Evolutionary conservation across 2,888 invertebrate genomes (phyloP), one percentile per base, ranked within the genome.

Genomic region (Laothoe populi): DNA sequence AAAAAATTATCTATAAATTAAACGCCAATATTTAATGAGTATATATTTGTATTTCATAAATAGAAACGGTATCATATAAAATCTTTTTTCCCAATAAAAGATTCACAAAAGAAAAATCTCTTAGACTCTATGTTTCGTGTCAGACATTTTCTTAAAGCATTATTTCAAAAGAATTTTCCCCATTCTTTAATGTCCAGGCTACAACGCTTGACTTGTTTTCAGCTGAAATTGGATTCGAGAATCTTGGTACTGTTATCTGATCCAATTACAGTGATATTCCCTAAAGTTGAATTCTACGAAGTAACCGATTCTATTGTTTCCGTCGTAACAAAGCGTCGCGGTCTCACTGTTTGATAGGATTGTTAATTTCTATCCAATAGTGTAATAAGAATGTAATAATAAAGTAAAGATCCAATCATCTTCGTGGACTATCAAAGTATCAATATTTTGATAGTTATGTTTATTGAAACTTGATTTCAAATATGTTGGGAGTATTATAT

Each of bases 171-270:
- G 73, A 71, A 72, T 71, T 71, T 67, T 67, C 69, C 70, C 69
- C 65, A 70, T 73, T 73, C 69, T 73, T 71, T 70, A 70, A 64
- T 69, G 74, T 74, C 76, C 73, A 71, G 71, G 71, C 71, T 64
- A 64, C 58, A 57, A 65, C 64, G 70, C 69, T 72, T 74, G 69
- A 73, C 68, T 74, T 69, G 63, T 59, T 67, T 66, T 62, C 66
- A 66, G 67, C 67, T 67, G 53, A 68, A 69, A 74, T 72, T 71
- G 70, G 67, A 70, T 74, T 70, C 70, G 57, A 64, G 60, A 61
- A 57, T 59, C 35, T 35, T 60, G 57, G 57, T 46, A 57, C 57
- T 45, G 24, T 60, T 63, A 63, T 57, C 57, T 60, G 65, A 62
- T 62, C 58, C 46, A 58, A 58, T 48, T 58, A 58, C 38, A 48